Percentiles rank a stretch among this genome's conserved stretches.
Conservation (phyloP, 2,797 vertebrate species). For the Uromys caudimaculatus region DNA sequence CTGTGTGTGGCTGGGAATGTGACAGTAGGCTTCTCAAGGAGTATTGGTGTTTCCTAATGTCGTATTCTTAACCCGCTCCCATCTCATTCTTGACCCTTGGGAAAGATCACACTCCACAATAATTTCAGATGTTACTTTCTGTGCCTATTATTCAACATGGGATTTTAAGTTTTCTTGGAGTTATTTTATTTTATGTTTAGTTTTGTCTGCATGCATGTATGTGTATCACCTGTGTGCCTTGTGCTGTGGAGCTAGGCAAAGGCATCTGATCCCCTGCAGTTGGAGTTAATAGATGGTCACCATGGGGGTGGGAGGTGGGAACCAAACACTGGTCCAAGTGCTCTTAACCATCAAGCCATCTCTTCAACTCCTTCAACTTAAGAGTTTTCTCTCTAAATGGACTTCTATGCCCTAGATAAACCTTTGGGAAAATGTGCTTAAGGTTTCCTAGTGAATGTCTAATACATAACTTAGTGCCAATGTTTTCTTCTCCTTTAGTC, state of each 20-base stretch:
- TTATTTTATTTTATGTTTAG: background rate
- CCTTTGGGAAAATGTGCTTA: background rate
- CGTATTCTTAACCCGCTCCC: background rate
- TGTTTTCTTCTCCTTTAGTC: slow-evolving; percentile 21
- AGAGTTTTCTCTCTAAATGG: slow-evolving; percentile 5
- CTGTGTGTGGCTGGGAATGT: background rate
- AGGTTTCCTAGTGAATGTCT: background rate
- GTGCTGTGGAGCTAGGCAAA: background rate
- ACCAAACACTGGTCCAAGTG: background rate
- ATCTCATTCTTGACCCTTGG: background rate
- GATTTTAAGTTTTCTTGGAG: background rate
- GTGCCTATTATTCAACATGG: background rate
- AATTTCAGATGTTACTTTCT: slow-evolving; percentile 10
- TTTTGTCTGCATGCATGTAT: background rate
- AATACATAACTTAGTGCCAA: background rate
- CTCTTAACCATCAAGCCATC: background rate
- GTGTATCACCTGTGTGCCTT: background rate
- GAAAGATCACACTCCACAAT: background rate
- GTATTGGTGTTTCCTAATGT: background rate
- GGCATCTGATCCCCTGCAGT: background rate
- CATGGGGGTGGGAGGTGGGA: background rate
- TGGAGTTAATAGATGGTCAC: background rate
- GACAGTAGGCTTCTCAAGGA: background rate
- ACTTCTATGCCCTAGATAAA: slow-evolving; percentile 24
- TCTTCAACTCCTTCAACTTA: background rate